Base-by-base conservation (phyloP, 2,888 invertebrate genomes). In the Polydrusus cervinus region DNA sequence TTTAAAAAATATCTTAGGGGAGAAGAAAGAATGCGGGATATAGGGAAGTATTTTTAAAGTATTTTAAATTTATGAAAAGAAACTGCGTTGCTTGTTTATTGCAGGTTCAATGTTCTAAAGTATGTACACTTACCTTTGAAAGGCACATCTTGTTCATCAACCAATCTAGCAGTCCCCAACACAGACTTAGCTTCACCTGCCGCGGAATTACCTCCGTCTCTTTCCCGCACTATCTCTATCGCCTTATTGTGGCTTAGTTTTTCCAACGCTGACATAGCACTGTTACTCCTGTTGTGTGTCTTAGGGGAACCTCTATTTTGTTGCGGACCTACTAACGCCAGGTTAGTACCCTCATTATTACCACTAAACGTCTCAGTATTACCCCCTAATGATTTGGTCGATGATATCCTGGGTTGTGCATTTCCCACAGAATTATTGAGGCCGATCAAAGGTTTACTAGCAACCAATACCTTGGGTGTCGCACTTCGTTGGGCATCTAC, bases 171-270 rank as follows among this genome's bases (percentile, higher is more conserved):
- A 9, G 14, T 7, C 1, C 55, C 34, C 30, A 25, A n/a, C 2
- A 14, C 14, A 30, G 30, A 1, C 47, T 64, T 47, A n/a, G 16
- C 8, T 20, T 20, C 62, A 18, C 61, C 62, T 25, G 13, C 11
- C 8, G 51, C 34, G 1, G 65, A 51, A 34, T 51, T 51, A 34
- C 51, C 25, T 11, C 65, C 65, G 11, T 38, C 51, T 14, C 14
- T 34, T n/a, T 65, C 51, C 9, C 47, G 8, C 13, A 53, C 18
- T 38, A 66, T 66, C 11, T 66, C 66, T 40, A 66, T 66, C 53
- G 66, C 51, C 14, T 51, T 66, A 51, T 66, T 66, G 3, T 66
- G 66, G 53, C 66, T 53, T 8, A 66, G 53, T 20, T 66, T 66
- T 34, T 66, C 66, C 20, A 66, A 40, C 9, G 66, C 51, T 10